Percentiles rank a stretch among this genome's conserved stretches.
phyloP scores from a whole-genome alignment of 2,113 vertebrate species.

The Dasyornis broadbenti region DNA sequence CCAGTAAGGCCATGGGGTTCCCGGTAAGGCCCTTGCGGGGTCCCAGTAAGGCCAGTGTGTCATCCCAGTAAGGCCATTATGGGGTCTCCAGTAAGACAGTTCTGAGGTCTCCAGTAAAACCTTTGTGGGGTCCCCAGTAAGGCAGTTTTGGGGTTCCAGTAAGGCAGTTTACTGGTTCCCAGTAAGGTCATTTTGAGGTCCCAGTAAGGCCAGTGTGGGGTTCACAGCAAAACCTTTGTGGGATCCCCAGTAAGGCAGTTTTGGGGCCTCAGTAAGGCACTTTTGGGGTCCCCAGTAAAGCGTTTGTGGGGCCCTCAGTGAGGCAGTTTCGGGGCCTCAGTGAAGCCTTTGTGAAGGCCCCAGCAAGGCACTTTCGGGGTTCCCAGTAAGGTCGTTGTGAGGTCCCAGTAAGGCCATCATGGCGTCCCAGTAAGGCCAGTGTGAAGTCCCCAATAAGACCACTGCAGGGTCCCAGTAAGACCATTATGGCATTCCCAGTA shows the following conservation, averaged over 20 bases:
- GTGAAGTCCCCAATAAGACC: too few relatives aligned
- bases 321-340: rapidly evolving
- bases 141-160: neutral
- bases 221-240: neutral
- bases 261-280: rapidly evolving
- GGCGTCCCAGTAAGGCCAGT: too few relatives aligned
- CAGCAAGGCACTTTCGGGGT: rapidly evolving
- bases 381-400: rapidly evolving
- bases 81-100: rapidly evolving
- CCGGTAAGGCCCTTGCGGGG: neutral
- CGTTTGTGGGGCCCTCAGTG: rapidly evolving
- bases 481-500: neutral
- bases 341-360: too few relatives aligned
- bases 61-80: neutral
- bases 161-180: neutral
- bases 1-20: too few relatives aligned
- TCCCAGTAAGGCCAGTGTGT: neutral
- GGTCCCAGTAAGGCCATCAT: neutral
- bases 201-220: neutral
- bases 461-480: rapidly evolving
- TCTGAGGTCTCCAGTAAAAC: neutral
- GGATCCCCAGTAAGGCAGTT: neutral
- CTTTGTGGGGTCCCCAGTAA: conserved; percentile 60
- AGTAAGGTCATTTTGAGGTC: neutral
- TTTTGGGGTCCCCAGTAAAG: rapidly evolving